These are phyloP conservation scores for Zaprionus taronus DNA, from an alignment of 1,140 invertebrate genomes.

Conservation along the genomic window DNA sequence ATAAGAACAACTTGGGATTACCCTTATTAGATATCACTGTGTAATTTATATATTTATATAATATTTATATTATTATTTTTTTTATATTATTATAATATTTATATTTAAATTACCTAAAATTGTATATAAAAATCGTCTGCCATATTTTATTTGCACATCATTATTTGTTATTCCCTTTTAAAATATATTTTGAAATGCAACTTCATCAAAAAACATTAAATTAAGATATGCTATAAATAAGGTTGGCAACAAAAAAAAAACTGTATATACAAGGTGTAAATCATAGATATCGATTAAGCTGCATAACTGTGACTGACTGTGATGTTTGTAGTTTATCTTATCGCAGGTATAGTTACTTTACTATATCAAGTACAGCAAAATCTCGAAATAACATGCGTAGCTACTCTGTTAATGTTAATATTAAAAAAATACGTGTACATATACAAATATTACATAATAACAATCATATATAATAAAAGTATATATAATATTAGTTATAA, in stretches of 20 bases:
- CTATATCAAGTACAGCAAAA: background rate
- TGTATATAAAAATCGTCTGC: no score
- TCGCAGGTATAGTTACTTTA: background rate
- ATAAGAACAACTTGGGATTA: no score
- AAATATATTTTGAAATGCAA: no score
- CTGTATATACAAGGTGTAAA: background rate
- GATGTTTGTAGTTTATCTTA: constrained; percentile 8
- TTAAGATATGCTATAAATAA: background rate
- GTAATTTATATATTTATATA: no score
- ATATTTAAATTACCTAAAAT: no score
- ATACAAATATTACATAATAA: background rate
- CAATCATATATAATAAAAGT: background rate
- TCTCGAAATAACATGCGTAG: background rate
- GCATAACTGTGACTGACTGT: background rate
- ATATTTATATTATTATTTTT: no score
- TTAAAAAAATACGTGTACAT: background rate
- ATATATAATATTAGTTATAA: no score
- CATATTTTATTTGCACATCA: no score
- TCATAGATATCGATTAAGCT: background rate
- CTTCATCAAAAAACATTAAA: background rate
- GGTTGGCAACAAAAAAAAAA: background rate
- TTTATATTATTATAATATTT: no score
- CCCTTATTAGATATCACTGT: no score
- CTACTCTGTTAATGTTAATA: background rate
- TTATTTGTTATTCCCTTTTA: no score